phyloP scores from a whole-genome alignment of 2,888 invertebrate species.

The Microdon myrmicae region DNA sequence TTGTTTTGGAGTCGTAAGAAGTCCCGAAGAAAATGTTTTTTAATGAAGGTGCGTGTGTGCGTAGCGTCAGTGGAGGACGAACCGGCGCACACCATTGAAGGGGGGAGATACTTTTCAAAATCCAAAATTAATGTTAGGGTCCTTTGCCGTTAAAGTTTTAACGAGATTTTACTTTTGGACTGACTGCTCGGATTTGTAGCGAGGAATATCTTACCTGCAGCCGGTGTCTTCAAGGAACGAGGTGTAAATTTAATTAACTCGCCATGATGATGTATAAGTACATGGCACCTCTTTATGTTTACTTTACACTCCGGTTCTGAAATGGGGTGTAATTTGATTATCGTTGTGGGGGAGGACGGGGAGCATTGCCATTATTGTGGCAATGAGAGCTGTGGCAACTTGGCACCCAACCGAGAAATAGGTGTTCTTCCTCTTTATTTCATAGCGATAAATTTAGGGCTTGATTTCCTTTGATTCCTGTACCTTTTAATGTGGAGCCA shows the following conservation, averaged over 20 bases:
- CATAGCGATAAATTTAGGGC: constrained; percentile 34
- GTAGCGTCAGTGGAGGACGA: not conserved
- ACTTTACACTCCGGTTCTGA: constrained; percentile 36
- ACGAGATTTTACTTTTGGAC: constrained; percentile 20
- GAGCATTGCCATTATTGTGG: constrained; percentile 32
- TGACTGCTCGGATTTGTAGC: constrained; percentile 16
- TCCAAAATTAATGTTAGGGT: constrained; percentile 14
- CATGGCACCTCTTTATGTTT: constrained; percentile 45
- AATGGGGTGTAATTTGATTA: constrained; percentile 48
- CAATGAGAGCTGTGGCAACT: constrained; percentile 13
- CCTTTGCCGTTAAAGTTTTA: constrained; percentile 25
- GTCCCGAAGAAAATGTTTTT: constrained; percentile 7
- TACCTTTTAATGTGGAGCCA: constrained; percentile 20
- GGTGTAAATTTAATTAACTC: constrained; percentile 52
- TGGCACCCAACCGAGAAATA: constrained; percentile 9
- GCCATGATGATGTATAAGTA: constrained; percentile 48
- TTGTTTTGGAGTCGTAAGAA: constrained; percentile 20
- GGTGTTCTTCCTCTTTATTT: constrained; percentile 27
- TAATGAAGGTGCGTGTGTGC: constrained; percentile 18
- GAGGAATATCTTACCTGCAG: constrained; percentile 18
- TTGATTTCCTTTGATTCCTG: constrained; percentile 34
- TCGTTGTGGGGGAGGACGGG: constrained; percentile 40
- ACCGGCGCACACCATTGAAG: not conserved
- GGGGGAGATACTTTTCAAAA: constrained; percentile 12
- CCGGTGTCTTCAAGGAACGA: constrained; percentile 39